These are phyloP conservation scores for Heloderma charlesbogerti DNA, from an alignment of 2,113 vertebrate genomes.

Conservation along the genomic window DNA sequence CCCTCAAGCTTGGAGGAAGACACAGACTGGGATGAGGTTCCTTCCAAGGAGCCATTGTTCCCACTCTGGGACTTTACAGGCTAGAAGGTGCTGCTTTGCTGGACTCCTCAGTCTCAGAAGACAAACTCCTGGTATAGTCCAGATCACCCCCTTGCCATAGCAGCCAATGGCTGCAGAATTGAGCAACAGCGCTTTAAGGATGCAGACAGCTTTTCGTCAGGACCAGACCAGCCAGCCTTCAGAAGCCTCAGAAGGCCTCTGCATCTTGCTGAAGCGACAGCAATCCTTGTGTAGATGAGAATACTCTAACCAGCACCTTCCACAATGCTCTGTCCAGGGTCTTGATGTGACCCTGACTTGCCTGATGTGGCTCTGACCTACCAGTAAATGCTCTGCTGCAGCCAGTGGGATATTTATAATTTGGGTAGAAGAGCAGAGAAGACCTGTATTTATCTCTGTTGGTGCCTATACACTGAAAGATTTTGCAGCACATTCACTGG, in stretches of 20 bases:
- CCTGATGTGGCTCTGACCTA: not conserved
- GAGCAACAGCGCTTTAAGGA: not conserved
- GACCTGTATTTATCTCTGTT: not conserved
- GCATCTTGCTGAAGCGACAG: not conserved
- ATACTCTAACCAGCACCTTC: not conserved
- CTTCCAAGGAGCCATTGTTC: not conserved
- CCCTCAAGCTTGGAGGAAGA: not conserved
- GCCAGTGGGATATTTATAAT: not conserved
- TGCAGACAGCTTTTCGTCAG: not conserved
- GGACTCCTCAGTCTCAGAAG: not conserved
- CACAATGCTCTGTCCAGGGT: not conserved
- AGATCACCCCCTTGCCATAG: too few species aligned
- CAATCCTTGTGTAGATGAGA: not conserved
- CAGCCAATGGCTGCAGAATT: not conserved
- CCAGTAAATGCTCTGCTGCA: not conserved
- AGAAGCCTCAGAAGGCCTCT: not conserved
- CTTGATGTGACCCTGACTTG: not conserved
- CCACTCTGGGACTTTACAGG: not conserved
- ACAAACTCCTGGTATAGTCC: not conserved
- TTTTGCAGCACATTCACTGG: not conserved
- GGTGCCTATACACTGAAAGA: not conserved
- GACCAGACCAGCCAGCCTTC: not conserved
- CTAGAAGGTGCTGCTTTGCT: not conserved
- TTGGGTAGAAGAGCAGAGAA: too few species aligned
- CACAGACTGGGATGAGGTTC: not conserved